phyloP scores from a whole-genome alignment of 2,888 invertebrate genomes.

The Morinoia aosen region DNA sequence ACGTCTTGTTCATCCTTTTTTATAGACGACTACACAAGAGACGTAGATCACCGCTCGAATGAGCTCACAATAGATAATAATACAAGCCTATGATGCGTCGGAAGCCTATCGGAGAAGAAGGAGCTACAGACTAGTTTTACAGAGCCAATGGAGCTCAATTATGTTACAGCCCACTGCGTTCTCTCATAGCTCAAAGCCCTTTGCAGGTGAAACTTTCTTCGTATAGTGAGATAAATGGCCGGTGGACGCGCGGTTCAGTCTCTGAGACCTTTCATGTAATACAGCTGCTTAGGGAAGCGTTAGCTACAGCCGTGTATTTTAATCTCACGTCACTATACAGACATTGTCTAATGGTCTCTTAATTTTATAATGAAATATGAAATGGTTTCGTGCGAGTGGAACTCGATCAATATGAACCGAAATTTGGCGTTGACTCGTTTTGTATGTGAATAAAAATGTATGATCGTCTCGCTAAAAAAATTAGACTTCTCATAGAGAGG shows the following conservation, averaged over 20 bases:
- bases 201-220: not conserved
- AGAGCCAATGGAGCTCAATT: not conserved
- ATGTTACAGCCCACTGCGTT: not conserved
- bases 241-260: not conserved
- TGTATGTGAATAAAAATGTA: too few relatives aligned
- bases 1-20: not conserved
- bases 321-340: not conserved
- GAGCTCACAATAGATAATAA: not conserved
- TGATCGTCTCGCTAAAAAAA: too few relatives aligned
- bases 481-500: too few relatives aligned
- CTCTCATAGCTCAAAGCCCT: not conserved
- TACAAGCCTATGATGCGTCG: not conserved
- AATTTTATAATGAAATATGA: not conserved
- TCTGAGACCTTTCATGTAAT: not conserved
- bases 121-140: not conserved
- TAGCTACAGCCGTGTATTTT: not conserved
- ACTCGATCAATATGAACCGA: too few relatives aligned
- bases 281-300: not conserved
- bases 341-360: not conserved
- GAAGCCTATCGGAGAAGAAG: not conserved
- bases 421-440: too few relatives aligned
- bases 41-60: not conserved
- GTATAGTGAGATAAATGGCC: not conserved
- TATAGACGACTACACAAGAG: not conserved
- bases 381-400: not conserved